Evolutionary conservation across 1,140 invertebrate species (phyloP).

Genomic region (Zaprionus vittiger): DNA sequence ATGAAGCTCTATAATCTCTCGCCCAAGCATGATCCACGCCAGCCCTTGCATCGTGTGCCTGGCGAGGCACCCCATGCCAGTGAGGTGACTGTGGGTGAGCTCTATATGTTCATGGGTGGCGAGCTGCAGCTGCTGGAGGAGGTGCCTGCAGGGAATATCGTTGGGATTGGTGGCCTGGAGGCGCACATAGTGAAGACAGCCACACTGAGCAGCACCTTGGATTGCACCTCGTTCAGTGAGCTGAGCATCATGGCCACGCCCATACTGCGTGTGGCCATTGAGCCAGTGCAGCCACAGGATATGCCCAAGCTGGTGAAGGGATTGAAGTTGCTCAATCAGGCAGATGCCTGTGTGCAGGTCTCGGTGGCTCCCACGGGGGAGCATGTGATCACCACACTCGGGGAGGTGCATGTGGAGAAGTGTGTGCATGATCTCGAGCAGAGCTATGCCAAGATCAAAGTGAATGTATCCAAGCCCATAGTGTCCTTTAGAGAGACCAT

Average conservation of each 20-base stretch:
- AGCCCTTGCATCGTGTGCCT: conserved; percentile 60
- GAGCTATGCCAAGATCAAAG: conserved; percentile 94
- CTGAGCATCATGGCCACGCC: conserved; percentile 92
- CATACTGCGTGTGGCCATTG: conserved; percentile 97
- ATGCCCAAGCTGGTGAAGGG: conserved; percentile 92
- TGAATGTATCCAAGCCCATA: conserved; percentile 97
- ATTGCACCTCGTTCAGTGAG: conserved; percentile 96
- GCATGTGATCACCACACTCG: conserved; percentile 97
- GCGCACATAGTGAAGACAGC: conserved; percentile 95
- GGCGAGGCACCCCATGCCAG: conserved; percentile 85
- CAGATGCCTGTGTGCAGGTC: conserved; percentile 96
- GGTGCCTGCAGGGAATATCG: conserved; percentile 95
- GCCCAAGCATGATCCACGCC: conserved; percentile 94
- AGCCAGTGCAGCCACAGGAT: conserved; percentile 93
- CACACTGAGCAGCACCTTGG: conserved; percentile 93
- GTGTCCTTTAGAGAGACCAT: conserved; percentile 98
- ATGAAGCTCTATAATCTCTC: conserved; percentile 93
- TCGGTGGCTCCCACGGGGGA: conserved; percentile 97
- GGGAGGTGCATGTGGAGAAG: conserved; percentile 98
- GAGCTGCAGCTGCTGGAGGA: conserved; percentile 93
- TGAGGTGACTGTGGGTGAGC: conserved; percentile 87
- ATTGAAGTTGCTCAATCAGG: conserved; percentile 84
- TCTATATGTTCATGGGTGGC: conserved; percentile 97
- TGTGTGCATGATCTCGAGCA: conserved; percentile 94
- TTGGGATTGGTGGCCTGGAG: conserved; percentile 95